Base-by-base conservation (phyloP, 92 coral and sea anemone genomes). In the Chrysogorgia sp. region DNA sequence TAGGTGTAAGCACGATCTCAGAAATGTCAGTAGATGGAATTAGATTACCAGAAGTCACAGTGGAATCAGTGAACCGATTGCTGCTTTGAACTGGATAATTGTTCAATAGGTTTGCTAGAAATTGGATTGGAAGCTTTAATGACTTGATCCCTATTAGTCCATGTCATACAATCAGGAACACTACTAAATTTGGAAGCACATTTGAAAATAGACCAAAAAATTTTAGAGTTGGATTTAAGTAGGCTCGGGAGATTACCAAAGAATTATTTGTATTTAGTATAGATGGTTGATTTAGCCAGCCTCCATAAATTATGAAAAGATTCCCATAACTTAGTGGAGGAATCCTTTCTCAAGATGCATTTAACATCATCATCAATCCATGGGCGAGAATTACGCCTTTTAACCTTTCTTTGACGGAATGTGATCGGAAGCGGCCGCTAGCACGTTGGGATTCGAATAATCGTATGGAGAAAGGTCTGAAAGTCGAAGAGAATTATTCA, bases 151-250 rank as follows among this genome's bases (percentile, higher is more conserved):
- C 43, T 37, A 37, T 37, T 37, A 37, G 77, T 58, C 84, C 78
- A 68, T 13, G 67, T 56, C 84, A 65, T 79, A 62, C 64, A 59
- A 58, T 79, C 64, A 48, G 83, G 67, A 15, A 79, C 62, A 66
- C 63, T 80, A 49, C 74, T 62, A 35, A 49, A 72, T 28, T 79
- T 79, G 6, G 75, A 66, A 47, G 22, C 75, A 40, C 62, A 79
- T 63, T 64, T 79, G 48, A 79, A 79, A 66, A 47, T 75, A 62
- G 83, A 79, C 83, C 84, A 80, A 56, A 80, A 80, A 40, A 67
- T 80, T 57, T 80, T 80, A 56, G 40, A 55, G 41, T 67, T 80
- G 1, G 76, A 12, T 66, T 63, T 79, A 15, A 47, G 67, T n/a
- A 63, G 57, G 65, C 31, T 65, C 3, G 76, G 76, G 10, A 66